Evolutionary conservation across 1,140 invertebrate species (phyloP), one percentile per base, ranked within the genome.

Genomic region (Nixonia krombeini): DNA sequence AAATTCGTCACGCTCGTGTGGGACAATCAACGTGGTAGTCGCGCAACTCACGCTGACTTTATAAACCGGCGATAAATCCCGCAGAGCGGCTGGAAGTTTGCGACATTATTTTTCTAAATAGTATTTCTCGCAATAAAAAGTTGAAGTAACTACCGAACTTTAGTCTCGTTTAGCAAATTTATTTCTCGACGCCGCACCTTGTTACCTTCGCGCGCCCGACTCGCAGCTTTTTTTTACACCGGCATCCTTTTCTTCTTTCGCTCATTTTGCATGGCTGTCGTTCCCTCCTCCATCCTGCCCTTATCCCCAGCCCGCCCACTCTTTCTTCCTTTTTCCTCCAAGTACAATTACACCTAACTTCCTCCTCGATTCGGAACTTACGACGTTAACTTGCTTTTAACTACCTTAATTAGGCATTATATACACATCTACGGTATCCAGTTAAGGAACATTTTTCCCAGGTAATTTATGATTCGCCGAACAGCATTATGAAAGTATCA

Each of bases 81-180:
- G 16, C 57, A 57, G 61, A 56, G 53, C 68, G 46, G 42, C 49
- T 59, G 33, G 53, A 80, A 80, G 63, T 80, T 79, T 71, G 65
- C 66, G 70, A 81, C 79, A 81, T 81, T 81, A 81, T 81, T 81
- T 81, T 81, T 79, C 76, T 81, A 81, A 81, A 81, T 81, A 81
- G 79, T 81, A 76, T 79, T 78, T 79, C 64, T 72, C 65, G 75
- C 72, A 77, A 78, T 81, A 79, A 79, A 81, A 74, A 79, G 74
- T 75, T 76, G 64, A 44, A 57, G 57, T 81, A 81, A 81, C 73
- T 81, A 81, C 76, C 75, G 74, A 81, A 81, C 74, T 81, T 81
- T 74, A 71, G 67, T 73, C 76, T 81, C 75, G 76, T 79, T 81
- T 79, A 75, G 72, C 70, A 70, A 78, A 81, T 81, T 81, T 81